Evolutionary conservation across 2,888 invertebrate genomes (phyloP).

Genomic region (Thysanoteuthis rhombus): DNA sequence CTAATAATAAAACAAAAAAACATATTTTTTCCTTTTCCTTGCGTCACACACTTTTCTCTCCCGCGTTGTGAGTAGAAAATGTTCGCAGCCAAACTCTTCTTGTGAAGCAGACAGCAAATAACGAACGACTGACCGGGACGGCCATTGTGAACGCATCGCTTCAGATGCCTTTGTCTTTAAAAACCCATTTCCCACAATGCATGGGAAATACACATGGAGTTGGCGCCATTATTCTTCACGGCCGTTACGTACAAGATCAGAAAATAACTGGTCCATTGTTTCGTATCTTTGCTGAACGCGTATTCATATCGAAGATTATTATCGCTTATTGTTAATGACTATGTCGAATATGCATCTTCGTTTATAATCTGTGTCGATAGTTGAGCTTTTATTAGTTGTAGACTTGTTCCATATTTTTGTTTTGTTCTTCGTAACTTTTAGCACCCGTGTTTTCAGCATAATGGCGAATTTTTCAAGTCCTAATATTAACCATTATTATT

Average conservation of each 20-base stretch:
- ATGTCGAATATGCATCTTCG: background rate
- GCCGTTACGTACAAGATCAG: background rate
- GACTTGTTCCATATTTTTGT: background rate
- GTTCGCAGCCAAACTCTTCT: background rate
- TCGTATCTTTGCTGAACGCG: background rate
- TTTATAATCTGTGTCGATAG: background rate
- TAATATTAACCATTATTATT: too few relatives aligned
- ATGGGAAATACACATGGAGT: background rate
- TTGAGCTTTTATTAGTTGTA: background rate
- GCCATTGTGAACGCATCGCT: background rate
- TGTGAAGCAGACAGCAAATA: background rate
- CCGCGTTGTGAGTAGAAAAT: background rate
- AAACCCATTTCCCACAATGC: background rate
- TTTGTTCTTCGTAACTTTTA: background rate
- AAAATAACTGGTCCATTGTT: conserved; percentile 12
- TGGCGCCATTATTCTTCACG: background rate
- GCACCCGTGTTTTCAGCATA: background rate
- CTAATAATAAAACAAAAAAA: background rate
- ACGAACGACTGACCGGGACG: background rate
- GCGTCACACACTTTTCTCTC: too few relatives aligned
- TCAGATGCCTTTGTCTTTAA: background rate
- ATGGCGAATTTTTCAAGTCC: too few relatives aligned
- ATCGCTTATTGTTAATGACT: background rate
- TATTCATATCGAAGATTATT: background rate
- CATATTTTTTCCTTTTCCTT: background rate